Conservation (phyloP, 2,888 invertebrate species). For the Cataglyphis altisquamis region DNA sequence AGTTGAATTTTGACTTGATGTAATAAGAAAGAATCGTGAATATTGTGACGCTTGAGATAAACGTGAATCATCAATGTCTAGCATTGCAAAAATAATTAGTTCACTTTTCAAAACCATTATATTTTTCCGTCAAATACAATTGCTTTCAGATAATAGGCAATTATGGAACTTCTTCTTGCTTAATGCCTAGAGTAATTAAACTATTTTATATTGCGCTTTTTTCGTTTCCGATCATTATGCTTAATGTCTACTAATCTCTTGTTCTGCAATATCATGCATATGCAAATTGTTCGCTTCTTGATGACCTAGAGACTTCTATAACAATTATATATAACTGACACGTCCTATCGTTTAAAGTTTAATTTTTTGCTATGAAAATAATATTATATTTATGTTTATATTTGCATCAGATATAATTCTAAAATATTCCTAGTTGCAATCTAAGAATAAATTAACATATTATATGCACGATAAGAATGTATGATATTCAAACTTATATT, state of each 20-base stretch:
- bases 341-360: not conserved
- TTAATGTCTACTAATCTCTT: not conserved
- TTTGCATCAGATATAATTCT: not conserved
- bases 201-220: not conserved
- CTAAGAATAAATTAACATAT: not conserved
- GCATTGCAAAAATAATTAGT: constrained; percentile 22
- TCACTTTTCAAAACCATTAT: constrained; percentile 9
- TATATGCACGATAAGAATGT: not conserved
- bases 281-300: not conserved
- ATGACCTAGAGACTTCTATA: not conserved
- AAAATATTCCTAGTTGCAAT: not conserved
- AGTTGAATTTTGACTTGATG: not conserved
- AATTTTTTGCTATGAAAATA: not conserved
- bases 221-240: constrained; percentile 16
- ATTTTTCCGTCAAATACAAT: not conserved
- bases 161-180: not conserved
- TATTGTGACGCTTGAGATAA: not conserved
- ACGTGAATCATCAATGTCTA: not conserved
- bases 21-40: not conserved
- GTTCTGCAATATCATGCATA: not conserved
- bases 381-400: too few relatives aligned
- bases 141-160: constrained; percentile 10
- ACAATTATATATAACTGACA: not conserved
- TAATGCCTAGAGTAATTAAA: constrained; percentile 23
- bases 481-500: not conserved